A percentile compares a stretch with the other conserved stretches of the same genome.
phyloP scores from a whole-genome alignment of 1,140 invertebrate species.

The Drosophila dunni region DNA sequence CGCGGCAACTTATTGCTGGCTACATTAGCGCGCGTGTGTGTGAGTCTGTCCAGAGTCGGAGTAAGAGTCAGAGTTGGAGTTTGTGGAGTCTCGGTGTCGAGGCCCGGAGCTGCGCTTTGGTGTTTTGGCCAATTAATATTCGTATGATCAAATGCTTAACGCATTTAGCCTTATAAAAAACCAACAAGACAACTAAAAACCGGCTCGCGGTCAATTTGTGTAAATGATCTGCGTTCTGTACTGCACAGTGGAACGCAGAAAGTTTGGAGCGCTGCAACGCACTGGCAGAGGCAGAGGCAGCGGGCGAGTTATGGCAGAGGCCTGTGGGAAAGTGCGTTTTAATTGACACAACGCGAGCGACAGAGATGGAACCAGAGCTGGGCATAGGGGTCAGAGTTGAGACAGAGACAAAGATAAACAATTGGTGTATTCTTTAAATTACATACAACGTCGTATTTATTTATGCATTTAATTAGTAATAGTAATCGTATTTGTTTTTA shows the following conservation, averaged over 20 bases:
- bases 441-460: conserved; percentile 34
- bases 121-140: conserved; percentile 82
- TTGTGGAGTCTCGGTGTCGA: conserved; percentile 20
- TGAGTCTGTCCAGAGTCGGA: conserved; percentile 8
- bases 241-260: conserved; percentile 2
- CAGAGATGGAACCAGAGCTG: background rate
- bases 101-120: conserved; percentile 59
- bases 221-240: conserved; percentile 65
- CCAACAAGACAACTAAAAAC: conserved; percentile 70
- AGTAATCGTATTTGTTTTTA: conserved; percentile 46
- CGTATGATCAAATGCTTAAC: conserved; percentile 83
- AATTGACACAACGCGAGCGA: conserved; percentile 65
- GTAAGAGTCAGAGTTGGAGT: conserved; percentile 10
- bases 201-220: conserved; percentile 78
- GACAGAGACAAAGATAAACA: conserved; percentile 33
- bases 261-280: background rate
- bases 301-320: conserved; percentile 8
- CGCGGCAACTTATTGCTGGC: conserved; percentile 65
- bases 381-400: too few species aligned
- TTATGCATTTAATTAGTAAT: conserved; percentile 76
- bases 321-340: conserved; percentile 73
- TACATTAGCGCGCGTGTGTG: conserved; percentile 59
- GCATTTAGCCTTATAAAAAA: conserved; percentile 80
- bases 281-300: background rate
- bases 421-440: conserved; percentile 65